These are phyloP conservation scores for Chelonoidis abingdonii DNA, from an alignment of 2,113 vertebrate species.

Conservation along the genomic window DNA sequence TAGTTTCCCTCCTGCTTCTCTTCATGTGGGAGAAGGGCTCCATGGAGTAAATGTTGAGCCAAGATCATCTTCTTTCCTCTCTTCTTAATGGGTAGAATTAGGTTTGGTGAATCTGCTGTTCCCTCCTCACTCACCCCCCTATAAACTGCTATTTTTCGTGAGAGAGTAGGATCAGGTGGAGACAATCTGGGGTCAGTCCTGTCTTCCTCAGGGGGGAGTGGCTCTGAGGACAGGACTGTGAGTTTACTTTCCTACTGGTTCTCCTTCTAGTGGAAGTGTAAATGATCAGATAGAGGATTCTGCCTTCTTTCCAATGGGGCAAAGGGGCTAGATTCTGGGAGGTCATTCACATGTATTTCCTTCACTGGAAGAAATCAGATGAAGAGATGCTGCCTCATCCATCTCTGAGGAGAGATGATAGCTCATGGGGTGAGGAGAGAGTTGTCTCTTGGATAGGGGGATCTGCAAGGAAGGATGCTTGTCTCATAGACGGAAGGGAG, in stretches of 20 bases:
- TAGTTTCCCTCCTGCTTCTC: background rate
- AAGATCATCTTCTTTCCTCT: background rate
- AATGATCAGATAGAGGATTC: background rate
- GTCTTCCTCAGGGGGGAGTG: background rate
- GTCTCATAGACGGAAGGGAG: background rate
- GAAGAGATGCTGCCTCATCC: background rate
- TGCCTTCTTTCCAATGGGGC: background rate
- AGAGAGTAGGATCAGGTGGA: background rate
- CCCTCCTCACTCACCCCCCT: background rate
- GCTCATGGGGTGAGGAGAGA: background rate
- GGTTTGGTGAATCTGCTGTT: background rate
- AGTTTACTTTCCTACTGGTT: background rate
- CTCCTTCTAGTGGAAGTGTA: background rate
- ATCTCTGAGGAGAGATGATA: background rate
- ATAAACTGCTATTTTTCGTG: background rate
- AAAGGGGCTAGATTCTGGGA: background rate
- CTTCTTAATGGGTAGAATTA: background rate
- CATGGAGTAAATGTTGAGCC: background rate
- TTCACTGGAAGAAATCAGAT: background rate
- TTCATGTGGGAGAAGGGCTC: rapidly evolving
- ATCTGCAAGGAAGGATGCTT: background rate
- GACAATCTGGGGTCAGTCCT: too few species aligned
- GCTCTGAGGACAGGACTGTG: too few species aligned
- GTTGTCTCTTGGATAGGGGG: background rate
- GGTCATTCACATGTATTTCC: background rate